phyloP scores from a whole-genome alignment of 2,888 invertebrate genomes.

The Drosophila lutescens region DNA sequence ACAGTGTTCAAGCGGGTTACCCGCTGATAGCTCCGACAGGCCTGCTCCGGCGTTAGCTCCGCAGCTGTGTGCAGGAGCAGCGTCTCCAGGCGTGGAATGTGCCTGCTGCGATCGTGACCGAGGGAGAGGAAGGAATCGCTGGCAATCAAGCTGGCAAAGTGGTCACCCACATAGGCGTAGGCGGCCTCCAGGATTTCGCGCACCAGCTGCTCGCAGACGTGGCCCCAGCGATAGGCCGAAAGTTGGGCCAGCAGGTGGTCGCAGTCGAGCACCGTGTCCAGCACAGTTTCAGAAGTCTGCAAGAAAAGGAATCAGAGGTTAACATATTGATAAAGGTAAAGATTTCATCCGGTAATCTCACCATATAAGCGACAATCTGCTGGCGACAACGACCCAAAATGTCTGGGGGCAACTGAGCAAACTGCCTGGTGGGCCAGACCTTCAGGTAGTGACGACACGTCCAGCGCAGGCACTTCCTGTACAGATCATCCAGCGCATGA shows the following conservation, averaged over 20 bases:
- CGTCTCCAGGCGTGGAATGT: conserved; percentile 91
- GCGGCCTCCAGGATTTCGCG: conserved; percentile 92
- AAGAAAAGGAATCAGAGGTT: conserved; percentile 10
- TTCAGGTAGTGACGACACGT: conserved; percentile 93
- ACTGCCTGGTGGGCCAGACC: conserved; percentile 96
- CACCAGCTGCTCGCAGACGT: conserved; percentile 88
- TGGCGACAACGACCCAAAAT: conserved; percentile 93
- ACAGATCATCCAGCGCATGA: conserved; percentile 94
- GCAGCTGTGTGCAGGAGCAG: conserved; percentile 92
- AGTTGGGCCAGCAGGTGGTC: conserved; percentile 91
- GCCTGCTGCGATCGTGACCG: conserved; percentile 90
- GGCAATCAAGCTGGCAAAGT: conserved; percentile 90
- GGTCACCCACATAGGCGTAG: conserved; percentile 91
- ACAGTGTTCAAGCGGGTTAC: conserved; percentile 84
- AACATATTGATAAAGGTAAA: background rate
- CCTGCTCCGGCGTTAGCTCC: conserved; percentile 91
- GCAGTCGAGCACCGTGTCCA: conserved; percentile 93
- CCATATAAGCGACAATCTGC: conserved; percentile 92
- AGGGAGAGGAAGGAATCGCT: conserved; percentile 88
- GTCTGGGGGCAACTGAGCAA: conserved; percentile 93
- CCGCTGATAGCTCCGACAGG: conserved; percentile 90
- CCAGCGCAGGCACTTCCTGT: conserved; percentile 94
- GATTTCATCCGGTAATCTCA: too few relatives aligned
- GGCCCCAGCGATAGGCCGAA: conserved; percentile 93
- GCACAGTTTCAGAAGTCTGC: conserved; percentile 90